These are phyloP conservation scores for Ailuropoda melanoleuca DNA, from an alignment of 2,113 vertebrate species.

Conservation along the genomic window DNA sequence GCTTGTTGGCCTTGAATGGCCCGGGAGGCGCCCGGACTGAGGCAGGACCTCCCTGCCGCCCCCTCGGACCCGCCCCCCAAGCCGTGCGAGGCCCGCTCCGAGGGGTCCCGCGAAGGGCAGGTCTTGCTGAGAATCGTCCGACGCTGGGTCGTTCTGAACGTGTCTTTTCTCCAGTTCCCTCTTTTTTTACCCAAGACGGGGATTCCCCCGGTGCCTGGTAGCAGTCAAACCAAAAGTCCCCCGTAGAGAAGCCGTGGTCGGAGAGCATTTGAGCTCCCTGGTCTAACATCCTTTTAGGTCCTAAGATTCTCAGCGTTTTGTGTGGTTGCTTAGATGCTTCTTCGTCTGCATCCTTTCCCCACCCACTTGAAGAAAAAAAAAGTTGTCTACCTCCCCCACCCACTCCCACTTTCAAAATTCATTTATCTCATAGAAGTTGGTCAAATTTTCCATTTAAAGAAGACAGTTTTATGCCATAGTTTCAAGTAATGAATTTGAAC, in stretches of 20 bases:
- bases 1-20: background rate
- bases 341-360: background rate
- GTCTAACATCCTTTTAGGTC: background rate
- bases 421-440: conserved; percentile 67
- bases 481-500: conserved; percentile 55
- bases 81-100: background rate
- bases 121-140: background rate
- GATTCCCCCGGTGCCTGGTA: background rate
- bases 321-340: background rate
- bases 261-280: background rate
- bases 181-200: background rate
- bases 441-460: conserved; percentile 75
- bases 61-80: background rate
- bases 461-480: conserved; percentile 59
- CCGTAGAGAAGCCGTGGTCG: background rate
- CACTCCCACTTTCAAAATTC: conserved; percentile 57
- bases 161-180: background rate
- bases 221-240: background rate
- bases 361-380: background rate
- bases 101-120: background rate
- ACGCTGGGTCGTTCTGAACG: background rate
- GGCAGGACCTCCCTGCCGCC: background rate
- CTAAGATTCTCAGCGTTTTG: background rate
- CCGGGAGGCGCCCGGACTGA: background rate
- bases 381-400: background rate